phyloP scores from a whole-genome alignment of 2,113 vertebrate genomes.

The Xenus cinereus region DNA sequence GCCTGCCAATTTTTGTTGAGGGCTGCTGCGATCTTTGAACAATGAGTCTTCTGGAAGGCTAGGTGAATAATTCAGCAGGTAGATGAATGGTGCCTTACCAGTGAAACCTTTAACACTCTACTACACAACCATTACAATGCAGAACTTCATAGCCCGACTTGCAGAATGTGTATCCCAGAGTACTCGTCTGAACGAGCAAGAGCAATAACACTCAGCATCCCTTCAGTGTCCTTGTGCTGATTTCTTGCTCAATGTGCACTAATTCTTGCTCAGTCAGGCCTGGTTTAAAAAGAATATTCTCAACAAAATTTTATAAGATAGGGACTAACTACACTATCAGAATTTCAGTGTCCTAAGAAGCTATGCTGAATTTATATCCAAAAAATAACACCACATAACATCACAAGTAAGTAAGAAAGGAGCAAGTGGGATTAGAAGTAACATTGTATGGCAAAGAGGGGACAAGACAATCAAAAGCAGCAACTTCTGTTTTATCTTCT shows the following conservation, averaged over 20 bases:
- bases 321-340: neutral
- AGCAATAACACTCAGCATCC: neutral
- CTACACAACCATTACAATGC: neutral
- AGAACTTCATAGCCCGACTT: neutral
- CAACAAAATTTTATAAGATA: neutral
- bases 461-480: neutral
- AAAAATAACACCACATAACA: neutral
- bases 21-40: neutral
- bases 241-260: neutral
- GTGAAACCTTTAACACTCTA: neutral
- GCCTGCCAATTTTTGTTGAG: neutral
- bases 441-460: fast-evolving
- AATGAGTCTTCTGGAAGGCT: neutral
- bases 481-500: neutral
- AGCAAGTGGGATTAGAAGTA: neutral
- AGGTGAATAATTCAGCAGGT: neutral
- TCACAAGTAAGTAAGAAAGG: neutral
- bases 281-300: neutral
- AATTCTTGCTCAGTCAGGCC: neutral
- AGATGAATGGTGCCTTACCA: neutral
- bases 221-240: neutral
- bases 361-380: neutral
- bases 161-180: neutral
- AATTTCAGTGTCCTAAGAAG: neutral
- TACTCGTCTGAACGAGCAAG: neutral